Evolutionary conservation across 2,888 invertebrate species (phyloP), one percentile per base, ranked within the genome.

Genomic region (Diabrotica balteata): DNA sequence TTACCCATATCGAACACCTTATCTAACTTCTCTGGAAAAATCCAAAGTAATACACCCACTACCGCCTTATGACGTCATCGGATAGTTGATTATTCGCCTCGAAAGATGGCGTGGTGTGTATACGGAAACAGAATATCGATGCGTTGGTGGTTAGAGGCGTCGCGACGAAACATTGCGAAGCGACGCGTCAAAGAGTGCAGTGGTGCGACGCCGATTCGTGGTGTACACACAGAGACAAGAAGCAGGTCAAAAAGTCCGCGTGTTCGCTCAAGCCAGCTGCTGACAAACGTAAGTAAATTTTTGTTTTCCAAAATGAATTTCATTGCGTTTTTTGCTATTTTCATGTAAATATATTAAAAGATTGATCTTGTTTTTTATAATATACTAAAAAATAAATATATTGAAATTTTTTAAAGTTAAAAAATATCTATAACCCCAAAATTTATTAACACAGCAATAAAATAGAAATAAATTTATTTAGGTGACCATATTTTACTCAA

Each of bases 81-180:
- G 49, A 8, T 10, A 63, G 65, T 67, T 65, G 62, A 44, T 57
- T 50, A 7, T 5, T 8, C 17, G 49, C 52, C 49, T 58, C 63
- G 44, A 62, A 10, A 70, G 70, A 70, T 70, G 70, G 70, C 59
- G 68, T 11, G 32, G 57, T 52, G 51, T 51, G 54, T 42, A 66
- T 47, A 63, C 64, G 68, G 60, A 44, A 59, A 50, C 59, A 61
- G 59, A 71, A 68, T 72, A 72, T 72, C 64, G 72, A 72, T 66
- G 70, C 68, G 63, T 63, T 50, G 66, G 54, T 52, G 66, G 64
- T 50, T 57, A 67, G 59, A 55, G 63, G 65, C 69, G 69, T 72
- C 70, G 62, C 70, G 68, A 70, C 72, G 70, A 52, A 60, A 67
- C 70, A 72, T 64, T 72, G 63, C 61, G 66, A 64, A 72, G 58